Evolutionary conservation across 2,888 invertebrate genomes (phyloP).

Genomic region (Cordilura impudica): DNA sequence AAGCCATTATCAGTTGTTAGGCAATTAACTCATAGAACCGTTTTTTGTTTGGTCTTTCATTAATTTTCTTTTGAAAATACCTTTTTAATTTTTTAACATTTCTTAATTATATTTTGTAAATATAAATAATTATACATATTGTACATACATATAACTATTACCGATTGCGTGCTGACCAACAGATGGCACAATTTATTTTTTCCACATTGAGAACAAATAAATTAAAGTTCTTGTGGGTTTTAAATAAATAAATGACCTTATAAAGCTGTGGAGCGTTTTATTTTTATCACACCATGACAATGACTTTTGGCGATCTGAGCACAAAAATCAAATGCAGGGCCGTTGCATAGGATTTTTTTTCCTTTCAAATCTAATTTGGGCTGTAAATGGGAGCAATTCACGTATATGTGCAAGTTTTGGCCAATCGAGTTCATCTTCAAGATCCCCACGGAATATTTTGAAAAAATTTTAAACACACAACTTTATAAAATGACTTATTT

Average conservation of each 20-base stretch:
- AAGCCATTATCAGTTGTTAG: not conserved
- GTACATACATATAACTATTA: not conserved
- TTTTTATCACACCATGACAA: too few species aligned
- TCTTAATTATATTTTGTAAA: not conserved
- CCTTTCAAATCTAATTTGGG: too few species aligned
- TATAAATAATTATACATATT: not conserved
- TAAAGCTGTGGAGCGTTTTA: too few species aligned
- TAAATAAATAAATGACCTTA: not conserved
- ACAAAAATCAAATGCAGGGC: too few species aligned
- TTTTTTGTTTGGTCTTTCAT: not conserved
- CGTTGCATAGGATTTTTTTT: too few species aligned
- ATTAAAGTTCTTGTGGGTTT: not conserved
- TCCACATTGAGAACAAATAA: not conserved
- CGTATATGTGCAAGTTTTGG: too few species aligned
- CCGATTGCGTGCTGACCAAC: not conserved
- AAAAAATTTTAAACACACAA: too few species aligned
- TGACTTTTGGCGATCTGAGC: too few species aligned
- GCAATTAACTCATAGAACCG: not conserved
- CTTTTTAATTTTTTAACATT: not conserved
- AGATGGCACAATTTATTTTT: not conserved
- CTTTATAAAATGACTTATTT: too few species aligned
- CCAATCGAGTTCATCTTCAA: too few species aligned
- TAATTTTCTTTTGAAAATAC: slow-evolving; percentile 1
- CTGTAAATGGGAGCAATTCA: too few species aligned
- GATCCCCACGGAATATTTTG: too few species aligned